phyloP scores from a whole-genome alignment of 2,113 vertebrate species.

The Notarius quadriscutis region DNA sequence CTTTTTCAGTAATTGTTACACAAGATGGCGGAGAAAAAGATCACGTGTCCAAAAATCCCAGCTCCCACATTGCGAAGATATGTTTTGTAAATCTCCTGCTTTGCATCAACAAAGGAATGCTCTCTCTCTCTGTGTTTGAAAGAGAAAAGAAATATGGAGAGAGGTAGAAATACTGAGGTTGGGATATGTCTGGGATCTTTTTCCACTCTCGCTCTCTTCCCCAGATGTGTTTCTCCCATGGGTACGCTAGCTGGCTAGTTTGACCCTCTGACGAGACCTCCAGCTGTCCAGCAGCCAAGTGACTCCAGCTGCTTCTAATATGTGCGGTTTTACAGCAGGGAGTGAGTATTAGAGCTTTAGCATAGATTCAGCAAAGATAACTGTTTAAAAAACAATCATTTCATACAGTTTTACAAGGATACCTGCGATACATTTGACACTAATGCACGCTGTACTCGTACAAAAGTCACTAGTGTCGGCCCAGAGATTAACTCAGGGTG shows the following conservation, averaged over 20 bases:
- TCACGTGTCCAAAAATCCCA: constrained; percentile 17
- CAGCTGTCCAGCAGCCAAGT: constrained; percentile 51
- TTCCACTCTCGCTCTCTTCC: constrained; percentile 21
- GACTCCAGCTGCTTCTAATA: constrained; percentile 55
- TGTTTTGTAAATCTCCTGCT: constrained; percentile 38
- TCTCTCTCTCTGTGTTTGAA: background rate
- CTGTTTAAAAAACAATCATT: background rate
- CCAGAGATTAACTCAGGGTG: background rate
- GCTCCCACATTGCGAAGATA: constrained; percentile 10
- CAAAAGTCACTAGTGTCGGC: background rate
- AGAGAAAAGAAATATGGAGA: background rate
- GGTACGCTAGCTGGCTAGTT: constrained; percentile 36
- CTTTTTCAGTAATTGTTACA: background rate
- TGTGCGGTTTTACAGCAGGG: constrained; percentile 21
- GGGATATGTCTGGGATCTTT: constrained; percentile 17
- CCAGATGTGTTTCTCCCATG: constrained; percentile 45
- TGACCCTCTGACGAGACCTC: constrained; percentile 49
- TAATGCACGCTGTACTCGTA: background rate
- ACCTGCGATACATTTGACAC: background rate
- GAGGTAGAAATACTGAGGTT: background rate
- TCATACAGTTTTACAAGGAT: background rate
- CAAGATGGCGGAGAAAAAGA: constrained; percentile 28
- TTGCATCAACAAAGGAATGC: constrained; percentile 27
- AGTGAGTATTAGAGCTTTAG: background rate
- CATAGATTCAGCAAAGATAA: constrained; percentile 4